These are phyloP conservation scores for Morone chrysops DNA, from an alignment of 2,113 vertebrate genomes.

Conservation along the genomic window DNA sequence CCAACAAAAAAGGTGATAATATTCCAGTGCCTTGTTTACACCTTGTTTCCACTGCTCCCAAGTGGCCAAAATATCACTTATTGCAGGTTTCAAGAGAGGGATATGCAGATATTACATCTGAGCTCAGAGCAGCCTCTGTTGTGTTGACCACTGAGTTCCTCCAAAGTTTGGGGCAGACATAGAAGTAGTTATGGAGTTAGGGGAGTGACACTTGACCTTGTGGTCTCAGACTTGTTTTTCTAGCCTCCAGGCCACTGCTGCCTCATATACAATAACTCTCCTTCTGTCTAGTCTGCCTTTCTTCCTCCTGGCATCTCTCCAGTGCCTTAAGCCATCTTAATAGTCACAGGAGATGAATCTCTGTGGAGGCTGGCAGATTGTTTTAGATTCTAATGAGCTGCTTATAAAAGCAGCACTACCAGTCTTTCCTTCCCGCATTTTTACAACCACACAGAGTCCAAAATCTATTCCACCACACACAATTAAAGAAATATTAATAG, in stretches of 20 bases:
- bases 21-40: not conserved
- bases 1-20: not conserved
- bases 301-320: constrained; percentile 69
- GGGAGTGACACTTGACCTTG: constrained; percentile 64
- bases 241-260: constrained; percentile 66
- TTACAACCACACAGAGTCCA: constrained; percentile 23
- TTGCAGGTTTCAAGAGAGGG: not conserved
- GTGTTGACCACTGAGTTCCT: constrained; percentile 24
- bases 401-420: constrained; percentile 65
- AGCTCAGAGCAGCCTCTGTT: constrained; percentile 5
- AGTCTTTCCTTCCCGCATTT: constrained; percentile 45
- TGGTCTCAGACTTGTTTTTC: constrained; percentile 70
- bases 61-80: not conserved
- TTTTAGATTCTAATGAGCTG: constrained; percentile 71
- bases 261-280: constrained; percentile 64
- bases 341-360: constrained; percentile 67
- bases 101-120: not conserved
- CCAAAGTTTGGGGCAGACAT: not conserved
- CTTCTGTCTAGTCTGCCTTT: constrained; percentile 62
- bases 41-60: constrained; percentile 11
- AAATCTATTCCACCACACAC: constrained; percentile 37
- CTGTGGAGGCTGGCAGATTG: constrained; percentile 55
- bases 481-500: constrained; percentile 36
- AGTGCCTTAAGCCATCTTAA: constrained; percentile 57
- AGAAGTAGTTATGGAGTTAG: constrained; percentile 23